Conservation (phyloP, 2,888 invertebrate species). For the Melanotus villosus region DNA sequence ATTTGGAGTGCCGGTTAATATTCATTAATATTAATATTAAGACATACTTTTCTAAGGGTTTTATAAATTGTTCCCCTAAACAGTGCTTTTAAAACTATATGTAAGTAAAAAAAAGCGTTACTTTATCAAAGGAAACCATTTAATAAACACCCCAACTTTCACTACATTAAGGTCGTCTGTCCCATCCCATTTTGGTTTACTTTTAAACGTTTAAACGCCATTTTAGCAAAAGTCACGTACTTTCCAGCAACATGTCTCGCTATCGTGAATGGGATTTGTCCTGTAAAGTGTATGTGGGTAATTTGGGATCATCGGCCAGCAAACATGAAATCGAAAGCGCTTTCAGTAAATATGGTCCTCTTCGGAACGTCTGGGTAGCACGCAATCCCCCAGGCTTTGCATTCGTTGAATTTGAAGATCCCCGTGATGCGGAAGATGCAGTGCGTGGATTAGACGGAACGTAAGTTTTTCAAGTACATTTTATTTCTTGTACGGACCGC, state of each 20-base stretch:
- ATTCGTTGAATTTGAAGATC: conserved; percentile 91
- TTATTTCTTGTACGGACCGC: background rate
- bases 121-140: too few species aligned
- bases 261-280: conserved; percentile 87
- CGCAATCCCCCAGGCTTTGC: conserved; percentile 94
- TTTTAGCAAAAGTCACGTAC: too few species aligned
- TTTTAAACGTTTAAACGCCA: too few species aligned
- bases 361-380: conserved; percentile 95
- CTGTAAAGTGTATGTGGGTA: conserved; percentile 95
- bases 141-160: too few species aligned
- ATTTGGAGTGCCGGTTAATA: background rate
- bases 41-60: too few species aligned
- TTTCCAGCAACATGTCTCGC: conserved; percentile 74
- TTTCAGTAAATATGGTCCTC: conserved; percentile 89
- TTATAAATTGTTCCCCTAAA: too few species aligned
- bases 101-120: too few species aligned
- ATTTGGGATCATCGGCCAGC: conserved; percentile 90
- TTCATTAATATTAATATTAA: too few species aligned
- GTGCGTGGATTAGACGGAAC: conserved; percentile 87
- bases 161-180: too few species aligned
- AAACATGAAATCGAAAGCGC: conserved; percentile 91
- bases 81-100: too few species aligned
- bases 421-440: conserved; percentile 89
- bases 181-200: too few species aligned
- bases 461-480: conserved; percentile 70